Conservation (phyloP, 1,140 invertebrate genomes). For the Arctopsyche grandis region DNA sequence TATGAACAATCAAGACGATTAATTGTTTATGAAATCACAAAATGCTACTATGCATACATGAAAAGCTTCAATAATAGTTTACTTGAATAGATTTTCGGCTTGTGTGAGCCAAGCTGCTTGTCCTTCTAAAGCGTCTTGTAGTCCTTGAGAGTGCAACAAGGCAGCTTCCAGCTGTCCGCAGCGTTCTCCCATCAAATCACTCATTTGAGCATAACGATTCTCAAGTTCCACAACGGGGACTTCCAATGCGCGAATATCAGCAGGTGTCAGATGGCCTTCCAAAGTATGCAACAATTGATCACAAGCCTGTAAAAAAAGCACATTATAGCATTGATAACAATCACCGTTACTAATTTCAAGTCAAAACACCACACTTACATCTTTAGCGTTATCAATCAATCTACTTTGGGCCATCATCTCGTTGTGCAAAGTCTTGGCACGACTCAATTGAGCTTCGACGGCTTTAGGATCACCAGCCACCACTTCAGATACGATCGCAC, state of each 20-base stretch:
- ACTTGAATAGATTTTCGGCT: conserved; percentile 85
- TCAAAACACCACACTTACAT: conserved; percentile 61
- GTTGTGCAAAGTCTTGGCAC: conserved; percentile 85
- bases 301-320: conserved; percentile 66
- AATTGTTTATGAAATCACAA: no score
- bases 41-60: no score
- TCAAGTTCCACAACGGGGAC: conserved; percentile 81
- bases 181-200: conserved; percentile 77
- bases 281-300: conserved; percentile 78
- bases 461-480: conserved; percentile 86
- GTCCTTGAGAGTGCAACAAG: conserved; percentile 91
- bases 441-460: conserved; percentile 87
- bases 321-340: not conserved
- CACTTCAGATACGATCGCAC: conserved; percentile 80
- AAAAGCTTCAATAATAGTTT: conserved; percentile 58
- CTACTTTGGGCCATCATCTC: conserved; percentile 88
- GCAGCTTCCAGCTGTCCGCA: conserved; percentile 88
- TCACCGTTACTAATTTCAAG: conserved; percentile 2
- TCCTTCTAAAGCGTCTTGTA: conserved; percentile 90
- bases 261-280: conserved; percentile 81
- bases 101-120: conserved; percentile 86
- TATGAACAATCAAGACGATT: conserved; percentile 55
- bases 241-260: conserved; percentile 81
- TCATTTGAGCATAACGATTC: conserved; percentile 80
- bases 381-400: conserved; percentile 82